Conservation (phyloP, 2,888 invertebrate species). For the Drosophila austrosaltans region DNA sequence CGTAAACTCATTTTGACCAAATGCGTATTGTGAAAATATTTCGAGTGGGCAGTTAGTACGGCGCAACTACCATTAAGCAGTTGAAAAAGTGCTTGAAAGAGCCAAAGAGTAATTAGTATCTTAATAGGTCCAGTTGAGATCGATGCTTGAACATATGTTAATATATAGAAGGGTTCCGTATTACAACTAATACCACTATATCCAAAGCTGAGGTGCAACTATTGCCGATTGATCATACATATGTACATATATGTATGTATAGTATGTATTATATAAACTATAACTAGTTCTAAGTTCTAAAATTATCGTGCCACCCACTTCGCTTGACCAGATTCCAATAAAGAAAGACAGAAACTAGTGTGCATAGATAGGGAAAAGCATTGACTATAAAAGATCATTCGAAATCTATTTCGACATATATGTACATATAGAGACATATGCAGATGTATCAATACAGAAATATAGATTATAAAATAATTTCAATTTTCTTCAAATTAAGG, state of each 20-base stretch:
- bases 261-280: neutral
- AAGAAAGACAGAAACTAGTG: too few relatives aligned
- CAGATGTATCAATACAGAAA: too few relatives aligned
- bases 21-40: constrained; percentile 53
- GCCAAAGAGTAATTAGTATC: constrained; percentile 1
- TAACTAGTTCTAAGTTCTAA: too few relatives aligned
- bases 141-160: neutral
- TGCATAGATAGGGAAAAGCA: too few relatives aligned
- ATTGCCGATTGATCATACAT: neutral
- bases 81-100: constrained; percentile 14
- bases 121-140: constrained; percentile 4
- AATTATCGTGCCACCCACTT: too few relatives aligned
- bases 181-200: neutral
- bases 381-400: too few relatives aligned
- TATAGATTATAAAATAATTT: too few relatives aligned
- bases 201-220: neutral
- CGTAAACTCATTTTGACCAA: constrained; percentile 74
- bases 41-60: constrained; percentile 40
- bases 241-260: neutral
- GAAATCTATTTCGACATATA: too few relatives aligned
- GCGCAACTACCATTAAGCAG: constrained; percentile 30
- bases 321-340: too few relatives aligned
- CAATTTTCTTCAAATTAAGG: too few relatives aligned
- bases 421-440: too few relatives aligned
- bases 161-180: neutral